Evolutionary conservation across 1,140 invertebrate species (phyloP).

Genomic region (Cepaea nemoralis): DNA sequence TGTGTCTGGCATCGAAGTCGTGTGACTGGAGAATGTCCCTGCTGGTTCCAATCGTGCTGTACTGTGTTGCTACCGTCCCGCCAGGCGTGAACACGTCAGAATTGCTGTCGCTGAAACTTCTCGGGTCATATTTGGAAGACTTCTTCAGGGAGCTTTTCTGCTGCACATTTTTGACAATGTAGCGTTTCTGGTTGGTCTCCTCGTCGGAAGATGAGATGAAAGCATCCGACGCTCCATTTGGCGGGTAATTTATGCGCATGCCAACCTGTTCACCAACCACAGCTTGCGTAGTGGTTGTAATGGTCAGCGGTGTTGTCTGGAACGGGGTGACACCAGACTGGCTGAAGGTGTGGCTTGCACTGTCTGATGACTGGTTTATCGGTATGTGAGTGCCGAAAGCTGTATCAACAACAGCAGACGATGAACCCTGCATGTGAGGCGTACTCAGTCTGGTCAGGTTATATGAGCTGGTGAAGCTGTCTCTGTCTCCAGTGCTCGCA

Average conservation of each 20-base stretch:
- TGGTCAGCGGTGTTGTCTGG: constrained; percentile 20
- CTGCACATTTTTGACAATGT: not conserved
- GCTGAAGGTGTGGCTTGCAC: not conserved
- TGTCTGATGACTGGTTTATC: not conserved
- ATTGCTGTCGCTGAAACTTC: not conserved
- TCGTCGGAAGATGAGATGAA: constrained; percentile 10
- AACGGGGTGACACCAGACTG: not conserved
- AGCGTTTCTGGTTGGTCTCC: constrained; percentile 7
- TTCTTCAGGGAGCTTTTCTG: constrained; percentile 35
- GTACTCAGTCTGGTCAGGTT: not conserved
- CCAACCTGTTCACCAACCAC: constrained; percentile 33
- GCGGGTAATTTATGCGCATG: constrained; percentile 34
- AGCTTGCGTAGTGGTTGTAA: constrained; percentile 28
- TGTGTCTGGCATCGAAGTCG: not conserved
- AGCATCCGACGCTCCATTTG: not conserved
- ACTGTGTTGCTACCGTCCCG: not conserved
- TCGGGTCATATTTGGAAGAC: not conserved
- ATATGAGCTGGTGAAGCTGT: not conserved
- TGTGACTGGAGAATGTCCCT: not conserved
- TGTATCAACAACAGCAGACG: not conserved
- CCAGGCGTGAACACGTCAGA: constrained; percentile 4
- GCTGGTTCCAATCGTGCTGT: not conserved
- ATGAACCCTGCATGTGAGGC: not conserved
- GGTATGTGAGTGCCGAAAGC: not conserved
- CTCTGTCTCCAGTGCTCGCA: not conserved